phyloP scores from a whole-genome alignment of 2,113 vertebrate species.

The Brachypodius melanocephalos region DNA sequence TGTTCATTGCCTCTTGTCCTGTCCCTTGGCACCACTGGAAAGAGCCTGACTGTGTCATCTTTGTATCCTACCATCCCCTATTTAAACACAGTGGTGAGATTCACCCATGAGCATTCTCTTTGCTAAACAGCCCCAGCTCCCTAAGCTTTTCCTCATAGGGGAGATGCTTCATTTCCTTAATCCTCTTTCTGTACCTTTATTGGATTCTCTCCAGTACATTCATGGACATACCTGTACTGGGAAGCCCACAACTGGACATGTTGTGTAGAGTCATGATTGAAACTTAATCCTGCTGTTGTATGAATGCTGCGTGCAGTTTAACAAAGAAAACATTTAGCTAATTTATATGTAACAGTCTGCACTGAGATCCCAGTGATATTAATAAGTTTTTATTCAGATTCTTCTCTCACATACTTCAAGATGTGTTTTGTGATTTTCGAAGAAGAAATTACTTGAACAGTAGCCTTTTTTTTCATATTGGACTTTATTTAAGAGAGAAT shows the following conservation, averaged over 20 bases:
- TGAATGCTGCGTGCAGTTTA: not conserved
- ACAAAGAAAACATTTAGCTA: not conserved
- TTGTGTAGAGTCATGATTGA: not conserved
- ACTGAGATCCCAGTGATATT: not conserved
- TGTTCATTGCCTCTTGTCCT: not conserved
- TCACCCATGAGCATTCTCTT: not conserved
- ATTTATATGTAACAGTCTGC: not conserved
- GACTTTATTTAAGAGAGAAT: not conserved
- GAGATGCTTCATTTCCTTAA: not conserved
- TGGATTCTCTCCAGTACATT: not conserved
- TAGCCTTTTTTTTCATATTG: not conserved
- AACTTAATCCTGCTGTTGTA: slow-evolving; percentile 6
- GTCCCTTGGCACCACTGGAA: not conserved
- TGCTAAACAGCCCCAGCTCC: not conserved
- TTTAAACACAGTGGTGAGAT: not conserved
- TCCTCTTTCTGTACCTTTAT: not conserved
- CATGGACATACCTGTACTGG: not conserved
- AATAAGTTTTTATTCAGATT: not conserved
- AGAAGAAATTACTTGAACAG: not conserved
- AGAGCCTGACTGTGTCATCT: not conserved
- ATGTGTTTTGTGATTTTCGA: not conserved
- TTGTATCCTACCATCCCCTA: not conserved
- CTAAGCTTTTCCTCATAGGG: not conserved
- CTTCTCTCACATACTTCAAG: not conserved
- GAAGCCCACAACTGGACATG: not conserved